Evolutionary conservation across 2,888 invertebrate genomes (phyloP).

Genomic region (Drosophila imparisetae): DNA sequence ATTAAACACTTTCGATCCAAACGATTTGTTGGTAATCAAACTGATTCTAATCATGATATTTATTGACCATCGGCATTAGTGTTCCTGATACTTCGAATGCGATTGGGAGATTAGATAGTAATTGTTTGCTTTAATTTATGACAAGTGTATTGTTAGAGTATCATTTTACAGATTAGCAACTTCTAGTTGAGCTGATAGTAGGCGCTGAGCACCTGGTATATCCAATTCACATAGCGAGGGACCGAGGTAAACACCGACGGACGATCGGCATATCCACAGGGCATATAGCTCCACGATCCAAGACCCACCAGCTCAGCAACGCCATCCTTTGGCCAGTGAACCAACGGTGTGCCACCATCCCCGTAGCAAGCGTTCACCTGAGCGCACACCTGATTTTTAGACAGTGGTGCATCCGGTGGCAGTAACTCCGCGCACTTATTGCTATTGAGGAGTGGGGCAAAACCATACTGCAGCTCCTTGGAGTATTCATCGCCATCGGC

Average conservation of each 20-base stretch:
- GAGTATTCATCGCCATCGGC: conserved; percentile 57
- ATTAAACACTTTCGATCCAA: conserved; percentile 6
- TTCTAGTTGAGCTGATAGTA: conserved; percentile 64
- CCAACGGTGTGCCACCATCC: conserved; percentile 78
- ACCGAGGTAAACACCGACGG: conserved; percentile 73
- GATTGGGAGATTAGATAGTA: conserved; percentile 43
- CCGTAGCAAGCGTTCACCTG: conserved; percentile 74
- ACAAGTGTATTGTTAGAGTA: conserved; percentile 29
- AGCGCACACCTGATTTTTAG: conserved; percentile 62
- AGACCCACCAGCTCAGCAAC: conserved; percentile 70
- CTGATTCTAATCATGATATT: conserved; percentile 36
- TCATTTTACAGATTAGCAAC: background rate
- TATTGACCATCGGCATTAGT: conserved; percentile 28
- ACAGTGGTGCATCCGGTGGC: conserved; percentile 71
- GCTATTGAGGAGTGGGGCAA: conserved; percentile 57
- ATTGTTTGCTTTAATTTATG: conserved; percentile 45
- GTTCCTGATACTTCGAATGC: conserved; percentile 15
- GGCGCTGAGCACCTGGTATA: conserved; percentile 72
- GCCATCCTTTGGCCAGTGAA: conserved; percentile 68
- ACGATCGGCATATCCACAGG: conserved; percentile 72
- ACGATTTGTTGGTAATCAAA: conserved; percentile 16
- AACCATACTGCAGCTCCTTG: conserved; percentile 68
- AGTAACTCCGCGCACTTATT: conserved; percentile 51
- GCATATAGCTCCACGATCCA: conserved; percentile 78
- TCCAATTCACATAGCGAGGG: conserved; percentile 71